These are phyloP conservation scores for Biston stratarius DNA, from an alignment of 2,888 invertebrate genomes.

Conservation along the genomic window DNA sequence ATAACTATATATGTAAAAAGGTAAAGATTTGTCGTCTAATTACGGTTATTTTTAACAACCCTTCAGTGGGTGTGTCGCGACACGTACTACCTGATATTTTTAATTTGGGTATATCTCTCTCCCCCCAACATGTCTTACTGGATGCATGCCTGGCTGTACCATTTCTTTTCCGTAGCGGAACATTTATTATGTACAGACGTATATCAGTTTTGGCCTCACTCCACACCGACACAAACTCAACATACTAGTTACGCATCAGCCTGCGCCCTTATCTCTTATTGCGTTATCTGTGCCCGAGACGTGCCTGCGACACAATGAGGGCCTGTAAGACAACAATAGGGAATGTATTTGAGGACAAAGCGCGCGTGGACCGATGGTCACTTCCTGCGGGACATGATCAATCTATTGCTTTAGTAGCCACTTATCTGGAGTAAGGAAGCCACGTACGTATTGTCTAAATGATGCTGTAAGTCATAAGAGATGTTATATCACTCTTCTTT, in stretches of 20 bases:
- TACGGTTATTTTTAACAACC: no score
- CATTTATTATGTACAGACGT: not conserved
- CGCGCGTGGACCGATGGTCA: slow-evolving; percentile 53
- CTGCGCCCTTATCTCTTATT: not conserved
- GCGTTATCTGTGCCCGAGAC: not conserved
- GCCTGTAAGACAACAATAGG: slow-evolving; percentile 38
- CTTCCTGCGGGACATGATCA: slow-evolving; percentile 63
- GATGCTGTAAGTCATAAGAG: no score
- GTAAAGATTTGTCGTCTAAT: no score
- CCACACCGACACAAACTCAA: not conserved
- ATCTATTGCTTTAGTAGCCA: slow-evolving; percentile 17
- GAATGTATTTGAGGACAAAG: slow-evolving; percentile 39
- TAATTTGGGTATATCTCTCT: no score
- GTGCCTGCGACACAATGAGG: slow-evolving; percentile 33
- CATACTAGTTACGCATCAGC: slow-evolving; percentile 1
- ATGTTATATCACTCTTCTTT: no score
- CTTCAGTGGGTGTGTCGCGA: no score
- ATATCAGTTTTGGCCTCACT: not conserved
- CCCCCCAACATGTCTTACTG: no score
- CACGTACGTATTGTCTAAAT: not conserved
- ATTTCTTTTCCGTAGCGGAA: no score
- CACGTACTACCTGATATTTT: no score
- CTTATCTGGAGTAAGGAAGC: not conserved
- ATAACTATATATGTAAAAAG: no score
- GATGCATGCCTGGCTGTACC: no score